Percentiles rank a stretch among this genome's conserved stretches.
phyloP scores from a whole-genome alignment of 2,888 invertebrate genomes.

The Drosophila leonis region DNA sequence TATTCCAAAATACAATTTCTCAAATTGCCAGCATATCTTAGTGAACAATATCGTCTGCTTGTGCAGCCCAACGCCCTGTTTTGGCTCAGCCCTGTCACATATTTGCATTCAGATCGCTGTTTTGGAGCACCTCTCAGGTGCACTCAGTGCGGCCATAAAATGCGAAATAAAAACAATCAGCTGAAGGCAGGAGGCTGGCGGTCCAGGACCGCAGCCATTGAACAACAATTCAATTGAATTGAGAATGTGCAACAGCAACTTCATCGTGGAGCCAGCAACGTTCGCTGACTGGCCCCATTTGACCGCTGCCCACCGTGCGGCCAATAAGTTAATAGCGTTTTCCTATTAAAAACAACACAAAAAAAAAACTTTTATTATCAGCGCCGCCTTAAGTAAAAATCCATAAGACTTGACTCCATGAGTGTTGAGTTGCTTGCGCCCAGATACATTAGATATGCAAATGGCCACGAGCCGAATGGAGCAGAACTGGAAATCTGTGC shows the following conservation, averaged over 20 bases:
- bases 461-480: conserved; percentile 36
- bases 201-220: conserved; percentile 50
- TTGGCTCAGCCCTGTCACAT: conserved; percentile 7
- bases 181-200: conserved; percentile 19
- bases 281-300: conserved; percentile 20
- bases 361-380: conserved; percentile 71
- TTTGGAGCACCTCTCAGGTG: conserved; percentile 55
- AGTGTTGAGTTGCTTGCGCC: conserved; percentile 47
- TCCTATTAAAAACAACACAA: conserved; percentile 62
- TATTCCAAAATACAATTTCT: neutral
- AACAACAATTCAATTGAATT: conserved; percentile 81
- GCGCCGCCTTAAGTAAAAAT: conserved; percentile 36
- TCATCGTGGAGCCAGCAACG: conserved; percentile 25
- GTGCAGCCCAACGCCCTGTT: neutral
- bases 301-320: conserved; percentile 62
- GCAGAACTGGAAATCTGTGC: conserved; percentile 6
- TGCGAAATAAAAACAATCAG: conserved; percentile 60
- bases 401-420: conserved; percentile 22
- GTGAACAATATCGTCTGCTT: neutral
- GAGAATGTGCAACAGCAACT: conserved; percentile 53
- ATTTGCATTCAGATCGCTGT: conserved; percentile 55
- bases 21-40: neutral
- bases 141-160: conserved; percentile 71
- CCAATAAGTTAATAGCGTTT: conserved; percentile 77
- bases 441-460: conserved; percentile 72